These are phyloP conservation scores for Epirrhoe alternata DNA, from an alignment of 2,888 invertebrate genomes.

Conservation along the genomic window DNA sequence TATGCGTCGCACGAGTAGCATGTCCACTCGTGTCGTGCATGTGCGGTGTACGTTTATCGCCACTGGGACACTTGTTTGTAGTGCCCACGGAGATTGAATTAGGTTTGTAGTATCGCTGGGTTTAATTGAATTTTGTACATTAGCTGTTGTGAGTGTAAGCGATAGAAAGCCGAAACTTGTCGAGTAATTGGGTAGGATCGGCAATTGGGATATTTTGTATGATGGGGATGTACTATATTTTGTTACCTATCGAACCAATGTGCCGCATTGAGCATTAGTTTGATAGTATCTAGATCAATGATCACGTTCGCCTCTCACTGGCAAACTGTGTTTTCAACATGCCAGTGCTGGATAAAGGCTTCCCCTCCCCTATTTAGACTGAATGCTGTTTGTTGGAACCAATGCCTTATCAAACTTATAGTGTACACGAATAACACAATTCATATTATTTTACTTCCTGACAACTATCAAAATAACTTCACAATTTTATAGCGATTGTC, in stretches of 20 bases:
- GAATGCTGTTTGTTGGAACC: too few species aligned
- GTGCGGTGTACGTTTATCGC: slow-evolving; percentile 53
- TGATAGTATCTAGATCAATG: too few species aligned
- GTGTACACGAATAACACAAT: too few species aligned
- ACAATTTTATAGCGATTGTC: not conserved
- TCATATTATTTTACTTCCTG: too few species aligned
- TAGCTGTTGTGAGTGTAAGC: slow-evolving; percentile 23
- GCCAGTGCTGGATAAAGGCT: too few species aligned
- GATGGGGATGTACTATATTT: not conserved
- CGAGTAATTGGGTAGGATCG: slow-evolving; percentile 14
- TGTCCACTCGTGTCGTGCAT: slow-evolving; percentile 44
- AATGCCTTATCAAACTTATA: too few species aligned
- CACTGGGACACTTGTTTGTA: slow-evolving; percentile 58
- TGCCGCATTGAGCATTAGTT: too few species aligned
- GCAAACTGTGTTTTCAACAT: too few species aligned
- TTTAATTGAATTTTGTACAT: slow-evolving; percentile 53
- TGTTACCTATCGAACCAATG: too few species aligned
- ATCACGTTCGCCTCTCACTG: too few species aligned
- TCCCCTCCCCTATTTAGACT: too few species aligned
- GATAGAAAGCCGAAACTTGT: slow-evolving; percentile 19
- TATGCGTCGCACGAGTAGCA: slow-evolving; percentile 18
- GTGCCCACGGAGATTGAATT: slow-evolving; percentile 58
- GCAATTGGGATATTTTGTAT: slow-evolving; percentile 1
- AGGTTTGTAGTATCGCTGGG: slow-evolving; percentile 48
- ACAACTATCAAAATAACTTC: not conserved